phyloP scores from a whole-genome alignment of 2,888 invertebrate species.

The Drosophila picticornis region DNA sequence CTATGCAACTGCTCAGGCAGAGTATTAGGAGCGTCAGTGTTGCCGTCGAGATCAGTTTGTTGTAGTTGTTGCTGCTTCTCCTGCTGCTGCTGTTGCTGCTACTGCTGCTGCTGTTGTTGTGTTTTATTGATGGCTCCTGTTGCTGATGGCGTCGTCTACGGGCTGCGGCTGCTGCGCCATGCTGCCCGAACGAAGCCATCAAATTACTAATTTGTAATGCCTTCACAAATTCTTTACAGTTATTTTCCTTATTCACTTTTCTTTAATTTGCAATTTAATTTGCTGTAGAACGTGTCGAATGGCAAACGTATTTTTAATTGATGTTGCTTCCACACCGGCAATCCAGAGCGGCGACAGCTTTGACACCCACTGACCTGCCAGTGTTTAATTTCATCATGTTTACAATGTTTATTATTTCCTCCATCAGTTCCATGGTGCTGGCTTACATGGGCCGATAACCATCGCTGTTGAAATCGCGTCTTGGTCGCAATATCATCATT shows the following conservation, averaged over 20 bases:
- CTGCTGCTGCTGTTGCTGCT: slow-evolving; percentile 25
- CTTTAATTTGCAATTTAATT: background rate
- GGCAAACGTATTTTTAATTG: slow-evolving; percentile 29
- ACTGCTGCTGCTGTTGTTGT: slow-evolving; percentile 21
- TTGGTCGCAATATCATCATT: slow-evolving; percentile 24
- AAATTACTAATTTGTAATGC: slow-evolving; percentile 37
- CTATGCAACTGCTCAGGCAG: slow-evolving; percentile 72
- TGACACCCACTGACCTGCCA: slow-evolving; percentile 44
- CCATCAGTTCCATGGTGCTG: slow-evolving; percentile 25
- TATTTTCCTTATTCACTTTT: slow-evolving; percentile 2
- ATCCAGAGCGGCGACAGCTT: slow-evolving; percentile 35
- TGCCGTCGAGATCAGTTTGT: slow-evolving; percentile 75
- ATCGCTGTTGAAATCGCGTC: slow-evolving; percentile 22
- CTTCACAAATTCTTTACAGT: background rate
- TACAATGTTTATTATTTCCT: slow-evolving; percentile 6
- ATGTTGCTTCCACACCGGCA: slow-evolving; percentile 26
- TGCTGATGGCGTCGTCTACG: slow-evolving; percentile 45
- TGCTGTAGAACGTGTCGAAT: slow-evolving; percentile 33
- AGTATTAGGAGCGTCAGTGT: slow-evolving; percentile 71
- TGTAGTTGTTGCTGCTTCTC: slow-evolving; percentile 36
- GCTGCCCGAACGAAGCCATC: slow-evolving; percentile 72
- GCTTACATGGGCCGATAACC: slow-evolving; percentile 21
- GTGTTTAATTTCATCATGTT: slow-evolving; percentile 40
- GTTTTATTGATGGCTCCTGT: background rate
- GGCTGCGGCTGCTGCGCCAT: slow-evolving; percentile 55